phyloP scores from a whole-genome alignment of 1,140 invertebrate species.

The Orchesella cincta region DNA sequence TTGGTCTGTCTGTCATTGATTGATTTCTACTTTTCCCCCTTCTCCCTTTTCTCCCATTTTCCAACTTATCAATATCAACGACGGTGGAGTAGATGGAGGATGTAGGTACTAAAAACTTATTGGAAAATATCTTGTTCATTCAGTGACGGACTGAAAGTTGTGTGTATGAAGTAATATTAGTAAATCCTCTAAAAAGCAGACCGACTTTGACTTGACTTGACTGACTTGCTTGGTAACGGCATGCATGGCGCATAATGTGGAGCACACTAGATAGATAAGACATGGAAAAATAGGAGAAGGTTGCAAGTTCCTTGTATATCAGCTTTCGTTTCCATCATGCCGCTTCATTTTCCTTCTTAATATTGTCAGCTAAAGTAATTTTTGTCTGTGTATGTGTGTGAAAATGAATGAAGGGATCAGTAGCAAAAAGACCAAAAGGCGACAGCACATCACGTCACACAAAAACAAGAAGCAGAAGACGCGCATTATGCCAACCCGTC shows the following conservation, averaged over 20 bases:
- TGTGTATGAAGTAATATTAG: too few relatives aligned
- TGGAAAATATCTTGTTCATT: too few relatives aligned
- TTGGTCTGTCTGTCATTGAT: slow-evolving; percentile 26
- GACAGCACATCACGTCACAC: neutral
- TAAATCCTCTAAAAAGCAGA: too few relatives aligned
- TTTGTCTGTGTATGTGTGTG: neutral
- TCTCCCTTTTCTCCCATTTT: slow-evolving; percentile 18
- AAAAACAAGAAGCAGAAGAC: neutral
- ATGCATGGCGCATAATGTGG: too few relatives aligned
- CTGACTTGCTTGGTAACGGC: slow-evolving; percentile 6
- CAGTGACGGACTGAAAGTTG: too few relatives aligned
- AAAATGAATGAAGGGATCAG: slow-evolving; percentile 23
- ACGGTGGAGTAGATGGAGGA: too few relatives aligned
- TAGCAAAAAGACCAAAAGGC: neutral
- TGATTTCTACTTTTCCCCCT: slow-evolving; percentile 24
- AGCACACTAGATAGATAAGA: too few relatives aligned
- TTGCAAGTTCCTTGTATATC: neutral
- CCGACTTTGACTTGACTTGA: too few relatives aligned
- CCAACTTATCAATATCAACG: too few relatives aligned
- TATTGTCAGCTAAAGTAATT: neutral
- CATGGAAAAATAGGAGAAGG: neutral
- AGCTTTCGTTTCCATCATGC: neutral
- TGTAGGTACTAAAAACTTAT: too few relatives aligned
- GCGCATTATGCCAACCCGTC: neutral
- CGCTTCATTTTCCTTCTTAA: neutral